Evolutionary conservation across 1,140 invertebrate genomes (phyloP), one percentile per base, ranked within the genome.

Genomic region (Cydia amplana): DNA sequence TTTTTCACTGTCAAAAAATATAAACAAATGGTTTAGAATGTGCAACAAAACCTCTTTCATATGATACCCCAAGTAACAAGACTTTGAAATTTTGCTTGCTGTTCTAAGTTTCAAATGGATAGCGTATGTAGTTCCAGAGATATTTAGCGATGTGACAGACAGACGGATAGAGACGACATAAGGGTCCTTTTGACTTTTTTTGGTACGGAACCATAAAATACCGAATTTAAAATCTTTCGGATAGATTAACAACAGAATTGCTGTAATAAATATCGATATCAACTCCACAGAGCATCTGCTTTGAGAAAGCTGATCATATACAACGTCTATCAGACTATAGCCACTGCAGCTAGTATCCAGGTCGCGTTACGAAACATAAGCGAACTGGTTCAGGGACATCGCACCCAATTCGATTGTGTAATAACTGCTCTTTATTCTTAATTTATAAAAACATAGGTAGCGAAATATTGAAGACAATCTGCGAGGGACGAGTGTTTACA

Each of bases 311-410:
- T 23, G 10, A 20, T 60, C 55, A 70, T 70, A 36, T 36, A 70
- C 7, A 43, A 55, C 40, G 23, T 74, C 55, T 55, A 76, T 28
- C 74, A 32, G 78, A 87, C 78, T 87, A 83, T 87, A 82, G 49
- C 49, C 49, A 51, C n/a, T 51, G 49, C 49, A 60, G 79, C 83
- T 77, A 74, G 75, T 87, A 87, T 86, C 82, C 85, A 88, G 88
- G 87, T 85, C 87, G 82, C 81, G 80, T 89, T 89, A 87, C 89
- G 86, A 91, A 89, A 91, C 83, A 79, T 83, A 78, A 82, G 82
- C 80, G 74, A 89, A 87, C 83, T 88, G 86, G 89, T 89, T 91
- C 89, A 91, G 86, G 89, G 89, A 87, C 85, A 82, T 67, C 77
- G 77, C 80, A 75, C 83, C 80, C 89, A 86, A 91, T 91, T 87